phyloP scores from a whole-genome alignment of 1,140 invertebrate species.

The Leptoteleia sp. region DNA sequence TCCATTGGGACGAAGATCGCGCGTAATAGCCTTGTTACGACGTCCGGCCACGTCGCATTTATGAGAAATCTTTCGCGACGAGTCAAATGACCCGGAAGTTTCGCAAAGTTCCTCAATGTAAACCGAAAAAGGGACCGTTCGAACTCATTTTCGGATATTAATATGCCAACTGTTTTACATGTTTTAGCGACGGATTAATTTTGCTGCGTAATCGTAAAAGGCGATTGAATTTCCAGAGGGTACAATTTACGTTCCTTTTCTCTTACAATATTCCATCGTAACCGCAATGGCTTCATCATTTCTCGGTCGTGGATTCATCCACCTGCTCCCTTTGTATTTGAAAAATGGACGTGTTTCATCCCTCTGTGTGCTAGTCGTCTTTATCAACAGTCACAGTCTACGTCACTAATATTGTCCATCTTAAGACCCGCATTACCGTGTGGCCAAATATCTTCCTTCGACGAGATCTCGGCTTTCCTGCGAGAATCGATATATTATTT shows the following conservation, averaged over 20 bases:
- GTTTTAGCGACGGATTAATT: too few relatives aligned
- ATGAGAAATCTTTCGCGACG: too few relatives aligned
- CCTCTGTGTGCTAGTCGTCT: slow-evolving; percentile 64
- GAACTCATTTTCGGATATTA: too few relatives aligned
- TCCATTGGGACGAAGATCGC: too few relatives aligned
- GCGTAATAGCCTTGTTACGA: too few relatives aligned
- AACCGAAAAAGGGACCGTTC: too few relatives aligned
- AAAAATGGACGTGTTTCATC: slow-evolving; percentile 76
- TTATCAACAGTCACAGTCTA: slow-evolving; percentile 72
- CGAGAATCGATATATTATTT: slow-evolving; percentile 13
- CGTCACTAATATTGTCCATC: slow-evolving; percentile 46
- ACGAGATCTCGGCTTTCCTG: slow-evolving; percentile 17
- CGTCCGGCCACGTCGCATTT: too few relatives aligned
- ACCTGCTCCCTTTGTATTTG: slow-evolving; percentile 72
- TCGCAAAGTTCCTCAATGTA: too few relatives aligned
- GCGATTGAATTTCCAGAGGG: slow-evolving; percentile 49
- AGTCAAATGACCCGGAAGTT: too few relatives aligned
- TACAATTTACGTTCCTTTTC: slow-evolving; percentile 38
- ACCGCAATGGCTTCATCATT: slow-evolving; percentile 62
- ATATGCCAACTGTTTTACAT: too few relatives aligned
- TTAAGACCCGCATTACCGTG: slow-evolving; percentile 45
- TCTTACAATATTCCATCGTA: slow-evolving; percentile 25
- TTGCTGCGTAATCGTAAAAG: slow-evolving; percentile 21
- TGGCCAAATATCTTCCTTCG: slow-evolving; percentile 46
- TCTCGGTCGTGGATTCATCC: slow-evolving; percentile 69